Conservation (phyloP, 2,113 vertebrate genomes). For the Raja brachyura region DNA sequence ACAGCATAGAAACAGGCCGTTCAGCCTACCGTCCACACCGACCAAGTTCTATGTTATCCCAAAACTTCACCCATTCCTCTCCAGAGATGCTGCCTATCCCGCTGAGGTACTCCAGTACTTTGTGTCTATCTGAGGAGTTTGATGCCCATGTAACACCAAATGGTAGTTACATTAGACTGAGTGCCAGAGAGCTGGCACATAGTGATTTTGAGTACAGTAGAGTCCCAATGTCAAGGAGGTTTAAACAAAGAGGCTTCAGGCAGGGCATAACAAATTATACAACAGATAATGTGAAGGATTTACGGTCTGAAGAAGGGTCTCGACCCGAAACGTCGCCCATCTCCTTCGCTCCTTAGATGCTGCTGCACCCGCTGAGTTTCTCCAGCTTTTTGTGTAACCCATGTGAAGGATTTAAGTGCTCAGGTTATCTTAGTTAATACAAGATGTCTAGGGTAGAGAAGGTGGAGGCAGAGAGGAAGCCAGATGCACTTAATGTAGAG, state of each 20-base stretch:
- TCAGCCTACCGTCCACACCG: no score
- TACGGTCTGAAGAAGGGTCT: no score
- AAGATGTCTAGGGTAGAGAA: neutral
- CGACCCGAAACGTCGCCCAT: no score
- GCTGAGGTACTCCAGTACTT: no score
- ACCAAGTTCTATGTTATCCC: no score
- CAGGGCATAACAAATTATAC: neutral
- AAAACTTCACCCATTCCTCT: no score
- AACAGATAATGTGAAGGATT: neutral
- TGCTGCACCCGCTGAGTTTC: no score
- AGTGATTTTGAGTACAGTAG: neutral
- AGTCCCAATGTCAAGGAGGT: neutral
- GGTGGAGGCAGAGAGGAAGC: neutral
- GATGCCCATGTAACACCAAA: neutral
- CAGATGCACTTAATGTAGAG: neutral
- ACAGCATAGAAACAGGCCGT: no score
- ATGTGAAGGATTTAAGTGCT: neutral
- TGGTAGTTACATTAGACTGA: neutral
- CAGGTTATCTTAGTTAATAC: neutral
- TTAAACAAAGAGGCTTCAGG: neutral
- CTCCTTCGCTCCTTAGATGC: no score
- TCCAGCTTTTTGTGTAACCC: no score
- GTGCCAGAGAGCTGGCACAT: neutral
- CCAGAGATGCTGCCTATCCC: no score
- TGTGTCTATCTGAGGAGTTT: neutral